Percentiles rank a stretch among this genome's conserved stretches.
Conservation (phyloP, 2,888 invertebrate species). For the Yponomeuta plumbellus region DNA sequence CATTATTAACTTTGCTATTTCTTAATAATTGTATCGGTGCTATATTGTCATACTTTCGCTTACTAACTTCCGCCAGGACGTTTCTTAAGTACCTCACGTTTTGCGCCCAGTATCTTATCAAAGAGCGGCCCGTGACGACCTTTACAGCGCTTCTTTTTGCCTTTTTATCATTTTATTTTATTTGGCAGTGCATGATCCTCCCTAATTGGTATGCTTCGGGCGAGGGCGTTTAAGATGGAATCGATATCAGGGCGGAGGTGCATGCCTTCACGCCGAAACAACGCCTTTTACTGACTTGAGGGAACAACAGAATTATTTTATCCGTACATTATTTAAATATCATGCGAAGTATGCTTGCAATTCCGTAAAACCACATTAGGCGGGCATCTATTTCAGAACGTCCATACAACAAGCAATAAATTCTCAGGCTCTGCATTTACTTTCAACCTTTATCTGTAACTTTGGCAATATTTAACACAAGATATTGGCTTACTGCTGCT, state of each 20-base stretch:
- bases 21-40: background rate
- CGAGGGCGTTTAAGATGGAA: constrained; percentile 52
- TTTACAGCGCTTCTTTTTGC: constrained; percentile 10
- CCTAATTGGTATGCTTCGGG: constrained; percentile 53
- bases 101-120: constrained; percentile 3
- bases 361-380: background rate
- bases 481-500: background rate
- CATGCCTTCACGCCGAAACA: constrained; percentile 52
- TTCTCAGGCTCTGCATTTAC: background rate
- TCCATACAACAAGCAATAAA: background rate
- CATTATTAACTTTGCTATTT: background rate
- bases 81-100: background rate
- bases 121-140: constrained; percentile 11
- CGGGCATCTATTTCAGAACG: no score
- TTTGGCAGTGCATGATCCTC: constrained; percentile 22
- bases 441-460: background rate
- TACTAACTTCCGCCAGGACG: constrained; percentile 13
- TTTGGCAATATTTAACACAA: background rate
- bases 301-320: constrained; percentile 4
- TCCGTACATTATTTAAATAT: background rate
- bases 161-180: constrained; percentile 15
- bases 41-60: background rate
- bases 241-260: constrained; percentile 48
- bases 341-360: background rate
- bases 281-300: background rate